Base-by-base conservation (phyloP, 2,113 vertebrate species). In the Cisticola juncidis region DNA sequence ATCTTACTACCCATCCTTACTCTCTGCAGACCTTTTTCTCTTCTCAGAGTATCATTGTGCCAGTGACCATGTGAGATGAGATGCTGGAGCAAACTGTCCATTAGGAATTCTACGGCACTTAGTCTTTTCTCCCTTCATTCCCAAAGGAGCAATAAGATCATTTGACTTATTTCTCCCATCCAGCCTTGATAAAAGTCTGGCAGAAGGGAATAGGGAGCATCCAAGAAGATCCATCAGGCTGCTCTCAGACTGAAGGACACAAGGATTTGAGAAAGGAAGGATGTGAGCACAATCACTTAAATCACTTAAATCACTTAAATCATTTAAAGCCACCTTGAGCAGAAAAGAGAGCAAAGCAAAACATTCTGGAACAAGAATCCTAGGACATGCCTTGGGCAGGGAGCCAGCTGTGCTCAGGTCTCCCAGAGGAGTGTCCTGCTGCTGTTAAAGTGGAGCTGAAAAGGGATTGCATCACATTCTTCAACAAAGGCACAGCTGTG, bases 21-120 rank as follows among this genome's bases (percentile, higher is more conserved):
- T 50, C 14, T 76, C 68, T 57, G 31, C 13, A 53, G 3, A 19
- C 2, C 35, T 57, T 81, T 38, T 60, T 16, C 14, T 65, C 36
- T 25, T 45, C 11, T 10, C 2, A 2, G 21, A n/a, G 24, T 2
- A 42, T 3, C 1, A 0, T 40, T 1, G 0, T 76, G 26, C 20
- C 33, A 40, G 8, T 20, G 29, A 83, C 29, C 3, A 1, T 8
- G 9, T 69, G 12, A 76, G 7, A 56, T 0, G 1, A 60, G 9
- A 3, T 40, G 17, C 3, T 0, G 0, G 33, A 72, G 25, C 15
- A 7, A 25, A n/a, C 40, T 21, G 6, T 7, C 31, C 24, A 2
- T 31, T 31, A 95, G 31, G n/a, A 35, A 20, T 91, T 11, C 5
- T 12, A n/a, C 4, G n/a, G 11, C 65, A 3, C 51, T 85, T 35